Conservation (phyloP, 2,888 invertebrate genomes). For the Metalampra italica region DNA sequence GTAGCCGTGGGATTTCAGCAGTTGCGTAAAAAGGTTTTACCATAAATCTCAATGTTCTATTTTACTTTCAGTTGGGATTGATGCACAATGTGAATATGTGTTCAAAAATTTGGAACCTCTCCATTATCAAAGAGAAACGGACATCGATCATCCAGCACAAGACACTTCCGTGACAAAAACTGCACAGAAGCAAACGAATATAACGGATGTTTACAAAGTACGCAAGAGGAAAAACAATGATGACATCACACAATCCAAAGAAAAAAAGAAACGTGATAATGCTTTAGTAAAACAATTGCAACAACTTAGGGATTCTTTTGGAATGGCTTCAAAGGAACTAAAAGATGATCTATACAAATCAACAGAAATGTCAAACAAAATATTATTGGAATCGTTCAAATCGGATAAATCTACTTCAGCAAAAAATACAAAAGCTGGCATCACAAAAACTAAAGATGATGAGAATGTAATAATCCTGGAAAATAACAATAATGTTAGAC, state of each 20-base stretch:
- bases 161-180: constrained; percentile 8
- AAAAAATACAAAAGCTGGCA: not conserved
- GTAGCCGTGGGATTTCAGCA: too few relatives aligned
- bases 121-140: constrained; percentile 5
- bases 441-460: not conserved
- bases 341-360: constrained; percentile 29
- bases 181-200: constrained; percentile 30
- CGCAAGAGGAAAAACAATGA: constrained; percentile 48
- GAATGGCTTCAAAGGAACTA: constrained; percentile 35
- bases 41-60: not conserved
- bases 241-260: constrained; percentile 39
- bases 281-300: constrained; percentile 47
- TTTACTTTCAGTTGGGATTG: constrained; percentile 72
- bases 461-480: not conserved
- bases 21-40: too few relatives aligned
- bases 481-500: not conserved
- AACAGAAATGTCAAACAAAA: constrained; percentile 22
- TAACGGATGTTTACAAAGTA: constrained; percentile 43
- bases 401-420: not conserved
- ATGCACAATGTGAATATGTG: constrained; percentile 53
- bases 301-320: constrained; percentile 46
- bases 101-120: constrained; percentile 41
- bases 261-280: constrained; percentile 57
- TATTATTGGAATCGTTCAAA: constrained; percentile 22
- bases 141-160: constrained; percentile 1